Base-by-base conservation (phyloP, 2,797 vertebrate genomes). In the Aldrovandia affinis region DNA sequence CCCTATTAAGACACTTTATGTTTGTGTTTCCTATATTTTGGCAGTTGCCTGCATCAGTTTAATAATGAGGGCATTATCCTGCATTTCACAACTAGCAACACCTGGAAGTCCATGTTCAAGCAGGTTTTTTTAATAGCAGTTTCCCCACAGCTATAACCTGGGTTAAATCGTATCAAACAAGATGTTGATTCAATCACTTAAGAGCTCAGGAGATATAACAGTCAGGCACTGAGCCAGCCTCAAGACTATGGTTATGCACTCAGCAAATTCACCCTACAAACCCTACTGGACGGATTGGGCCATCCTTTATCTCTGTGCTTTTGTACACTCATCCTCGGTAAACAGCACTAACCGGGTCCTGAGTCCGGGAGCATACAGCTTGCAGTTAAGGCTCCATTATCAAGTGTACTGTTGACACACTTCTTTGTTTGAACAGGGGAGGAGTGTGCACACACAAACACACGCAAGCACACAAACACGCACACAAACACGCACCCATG, bases 401-500 rank as follows among this genome's bases (percentile, higher is more conserved):
- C 2, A n/a, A 47, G 85, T 82, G 75, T 20, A 44, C 61, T 81
- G 83, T 88, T 84, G 87, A 86, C 83, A 87, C 86, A 86, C 61
- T 14, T 25, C 61, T 8, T 22, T 82, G 77, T 89, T 88, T 87
- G 85, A 85, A 80, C 44, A 86, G 83, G 86, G 80, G n/a, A 88
- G 85, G 73, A 70, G 80, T 22, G 54, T 39, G 57, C 42, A 81
- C 57, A 50, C 47, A 50, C 47, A 50, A 5, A 50, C 47, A 50
- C 47, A 50, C 0, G 12, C 47, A 50, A 0, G 12, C 42, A 12
- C 68, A 42, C 18, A 25, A 33, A 42, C 3, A 73, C 68, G 22
- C 36, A 39, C 28, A 57, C 18, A 57, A 15, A 15, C 2, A 57
- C 55, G 15, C 55, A 57, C 55, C 9, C 28, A 57, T 20, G 15